These are phyloP conservation scores for Alouatta palliata DNA, from an alignment of 2,113 vertebrate species.

Conservation along the genomic window DNA sequence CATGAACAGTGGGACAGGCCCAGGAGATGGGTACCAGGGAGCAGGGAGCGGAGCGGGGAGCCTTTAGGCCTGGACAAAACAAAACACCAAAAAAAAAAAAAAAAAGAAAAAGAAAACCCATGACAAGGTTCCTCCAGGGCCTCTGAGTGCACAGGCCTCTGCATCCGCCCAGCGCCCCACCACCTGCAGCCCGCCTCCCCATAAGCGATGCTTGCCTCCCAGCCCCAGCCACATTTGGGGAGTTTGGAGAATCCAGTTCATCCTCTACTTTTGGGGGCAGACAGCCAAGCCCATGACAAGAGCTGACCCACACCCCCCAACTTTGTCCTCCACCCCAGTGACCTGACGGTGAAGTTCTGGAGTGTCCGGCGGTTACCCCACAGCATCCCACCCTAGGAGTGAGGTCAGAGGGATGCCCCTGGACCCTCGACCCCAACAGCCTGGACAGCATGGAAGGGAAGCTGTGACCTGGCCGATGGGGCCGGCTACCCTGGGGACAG, in stretches of 20 bases:
- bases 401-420: background rate
- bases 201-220: background rate
- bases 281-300: background rate
- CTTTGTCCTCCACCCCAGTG: constrained; percentile 84
- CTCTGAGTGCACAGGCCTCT: background rate
- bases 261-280: background rate
- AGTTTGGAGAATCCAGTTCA: background rate
- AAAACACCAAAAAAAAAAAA: accelerated
- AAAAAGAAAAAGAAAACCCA: background rate
- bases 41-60: background rate
- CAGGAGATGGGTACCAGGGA: background rate
- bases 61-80: background rate
- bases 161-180: background rate
- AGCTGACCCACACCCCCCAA: background rate
- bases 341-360: constrained; percentile 98
- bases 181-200: background rate
- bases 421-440: background rate
- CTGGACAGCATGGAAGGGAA: background rate
- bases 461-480: background rate
- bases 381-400: constrained; percentile 74
- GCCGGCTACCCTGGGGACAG: constrained; percentile 36
- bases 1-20: constrained; percentile 32
- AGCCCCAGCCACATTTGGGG: background rate
- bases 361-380: constrained; percentile 80
- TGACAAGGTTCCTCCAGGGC: accelerated